phyloP scores from a whole-genome alignment of 2,797 vertebrate genomes.

The Pantherophis vulpinus region DNA sequence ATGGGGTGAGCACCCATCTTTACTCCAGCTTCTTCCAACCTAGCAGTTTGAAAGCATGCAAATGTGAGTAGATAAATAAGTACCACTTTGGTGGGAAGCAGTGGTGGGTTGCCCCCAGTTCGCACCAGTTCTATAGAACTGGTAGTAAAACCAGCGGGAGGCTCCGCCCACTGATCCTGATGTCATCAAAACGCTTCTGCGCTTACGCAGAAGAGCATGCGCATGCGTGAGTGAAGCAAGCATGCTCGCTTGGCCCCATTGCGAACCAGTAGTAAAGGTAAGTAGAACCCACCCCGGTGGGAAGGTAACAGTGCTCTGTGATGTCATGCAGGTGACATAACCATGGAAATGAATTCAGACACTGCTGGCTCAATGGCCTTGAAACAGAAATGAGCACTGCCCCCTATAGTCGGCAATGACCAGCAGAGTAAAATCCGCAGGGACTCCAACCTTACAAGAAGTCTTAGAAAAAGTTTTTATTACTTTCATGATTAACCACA shows the following conservation, averaged over 20 bases:
- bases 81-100: neutral
- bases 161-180: no score
- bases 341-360: neutral
- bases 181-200: no score
- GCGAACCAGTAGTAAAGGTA: no score
- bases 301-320: neutral
- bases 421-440: neutral
- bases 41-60: neutral
- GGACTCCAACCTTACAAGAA: neutral
- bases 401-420: neutral
- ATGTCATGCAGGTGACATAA: neutral
- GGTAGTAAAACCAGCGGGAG: no score
- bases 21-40: neutral
- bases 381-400: neutral
- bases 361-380: neutral
- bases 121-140: no score
- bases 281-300: neutral
- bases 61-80: neutral
- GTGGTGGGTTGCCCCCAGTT: no score
- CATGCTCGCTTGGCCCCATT: no score
- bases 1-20: neutral
- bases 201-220: no score
- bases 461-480: neutral
- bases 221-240: no score
- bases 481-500: neutral